Evolutionary conservation across 1,140 invertebrate species (phyloP).

Genomic region (Parapsyche elsis): DNA sequence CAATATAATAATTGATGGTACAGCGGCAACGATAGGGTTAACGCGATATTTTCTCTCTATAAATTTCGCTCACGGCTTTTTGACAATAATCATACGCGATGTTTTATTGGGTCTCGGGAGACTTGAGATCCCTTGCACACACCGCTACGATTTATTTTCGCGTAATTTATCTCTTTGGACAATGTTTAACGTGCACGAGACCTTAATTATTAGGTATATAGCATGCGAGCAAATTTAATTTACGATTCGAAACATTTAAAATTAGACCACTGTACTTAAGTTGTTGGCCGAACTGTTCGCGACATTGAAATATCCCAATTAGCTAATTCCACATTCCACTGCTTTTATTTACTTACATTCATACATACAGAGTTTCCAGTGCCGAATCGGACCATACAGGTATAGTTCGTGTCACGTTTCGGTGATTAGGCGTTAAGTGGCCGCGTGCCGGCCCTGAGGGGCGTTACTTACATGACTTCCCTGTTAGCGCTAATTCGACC

Average conservation of each 20-base stretch:
- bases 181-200: not conserved
- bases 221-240: no score
- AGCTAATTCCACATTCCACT: no score
- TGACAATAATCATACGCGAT: not conserved
- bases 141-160: not conserved
- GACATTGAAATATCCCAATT: no score
- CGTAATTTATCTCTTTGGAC: slow-evolving; percentile 15
- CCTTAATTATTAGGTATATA: no score
- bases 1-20: no score
- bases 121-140: not conserved
- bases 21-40: no score
- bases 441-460: slow-evolving; percentile 4
- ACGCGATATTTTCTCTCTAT: not conserved
- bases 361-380: no score
- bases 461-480: slow-evolving; percentile 45
- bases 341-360: no score
- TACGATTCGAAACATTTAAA: no score
- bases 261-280: no score
- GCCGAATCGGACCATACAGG: not conserved
- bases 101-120: slow-evolving; percentile 17
- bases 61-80: not conserved
- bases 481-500: slow-evolving; percentile 48
- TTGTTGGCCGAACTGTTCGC: no score
- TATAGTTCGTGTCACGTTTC: slow-evolving; percentile 3
- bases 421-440: slow-evolving; percentile 37